These are phyloP conservation scores for Cheilosia soror DNA, from an alignment of 2,888 invertebrate genomes.

Conservation along the genomic window DNA sequence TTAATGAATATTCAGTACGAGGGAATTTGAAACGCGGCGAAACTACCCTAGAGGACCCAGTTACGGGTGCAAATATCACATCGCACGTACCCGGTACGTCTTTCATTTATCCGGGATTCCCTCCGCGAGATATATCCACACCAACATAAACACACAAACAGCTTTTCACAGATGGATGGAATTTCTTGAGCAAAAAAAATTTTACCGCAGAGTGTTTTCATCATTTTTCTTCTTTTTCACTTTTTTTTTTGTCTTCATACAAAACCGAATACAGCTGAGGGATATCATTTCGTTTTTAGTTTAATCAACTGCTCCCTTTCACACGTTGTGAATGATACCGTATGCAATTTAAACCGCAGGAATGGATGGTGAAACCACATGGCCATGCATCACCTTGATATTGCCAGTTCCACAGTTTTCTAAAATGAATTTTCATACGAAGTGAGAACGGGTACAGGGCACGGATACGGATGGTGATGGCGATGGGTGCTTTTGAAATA, in stretches of 20 bases:
- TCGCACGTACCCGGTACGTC: constrained; percentile 29
- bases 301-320: constrained; percentile 62
- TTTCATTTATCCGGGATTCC: constrained; percentile 25
- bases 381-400: constrained; percentile 45
- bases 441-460: not conserved
- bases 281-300: constrained; percentile 51
- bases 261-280: constrained; percentile 32
- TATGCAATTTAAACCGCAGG: constrained; percentile 58
- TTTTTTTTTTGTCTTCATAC: constrained; percentile 20
- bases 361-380: not conserved
- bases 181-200: constrained; percentile 24
- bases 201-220: constrained; percentile 48
- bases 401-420: constrained; percentile 44
- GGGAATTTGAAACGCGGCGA: constrained; percentile 9
- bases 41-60: constrained; percentile 15
- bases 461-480: not conserved
- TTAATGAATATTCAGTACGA: constrained; percentile 68
- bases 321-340: constrained; percentile 47
- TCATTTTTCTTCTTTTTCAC: constrained; percentile 13
- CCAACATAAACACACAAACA: not conserved
- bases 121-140: constrained; percentile 9
- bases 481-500: constrained; percentile 23
- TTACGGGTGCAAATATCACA: constrained; percentile 42
- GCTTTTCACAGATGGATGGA: constrained; percentile 20
- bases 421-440: constrained; percentile 31